These are phyloP conservation scores for Rhopalosiphum padi DNA, from an alignment of 1,140 invertebrate genomes.

Conservation along the genomic window DNA sequence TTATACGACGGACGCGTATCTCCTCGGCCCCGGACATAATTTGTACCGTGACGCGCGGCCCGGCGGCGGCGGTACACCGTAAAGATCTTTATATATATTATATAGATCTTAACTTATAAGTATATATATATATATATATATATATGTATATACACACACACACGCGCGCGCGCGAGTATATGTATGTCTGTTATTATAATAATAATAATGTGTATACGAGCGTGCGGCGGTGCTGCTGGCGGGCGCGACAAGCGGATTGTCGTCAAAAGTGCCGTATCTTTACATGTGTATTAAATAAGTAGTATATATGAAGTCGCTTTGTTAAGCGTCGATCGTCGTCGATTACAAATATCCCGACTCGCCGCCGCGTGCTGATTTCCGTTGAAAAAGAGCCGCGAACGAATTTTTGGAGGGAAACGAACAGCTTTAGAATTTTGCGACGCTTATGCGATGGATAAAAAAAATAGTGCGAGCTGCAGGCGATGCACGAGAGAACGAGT, in stretches of 20 bases:
- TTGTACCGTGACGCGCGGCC: constrained; percentile 53
- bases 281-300: not conserved
- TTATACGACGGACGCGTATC: constrained; percentile 42
- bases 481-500: not conserved
- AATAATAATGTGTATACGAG: constrained; percentile 7
- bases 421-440: not conserved
- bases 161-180: not conserved
- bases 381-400: not conserved
- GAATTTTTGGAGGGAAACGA: not conserved
- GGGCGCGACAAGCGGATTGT: not conserved
- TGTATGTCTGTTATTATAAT: not conserved
- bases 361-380: not conserved
- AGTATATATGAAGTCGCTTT: not conserved
- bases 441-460: not conserved
- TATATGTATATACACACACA: not conserved
- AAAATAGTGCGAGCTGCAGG: not conserved
- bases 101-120: constrained; percentile 32
- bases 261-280: not conserved
- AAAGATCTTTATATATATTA: constrained; percentile 25
- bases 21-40: constrained; percentile 54
- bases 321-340: not conserved
- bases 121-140: not conserved
- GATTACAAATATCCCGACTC: too few species aligned
- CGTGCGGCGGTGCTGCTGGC: not conserved
- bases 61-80: constrained; percentile 44